phyloP scores from a whole-genome alignment of 92 coral and sea anemone species.

The Metridium senile region DNA sequence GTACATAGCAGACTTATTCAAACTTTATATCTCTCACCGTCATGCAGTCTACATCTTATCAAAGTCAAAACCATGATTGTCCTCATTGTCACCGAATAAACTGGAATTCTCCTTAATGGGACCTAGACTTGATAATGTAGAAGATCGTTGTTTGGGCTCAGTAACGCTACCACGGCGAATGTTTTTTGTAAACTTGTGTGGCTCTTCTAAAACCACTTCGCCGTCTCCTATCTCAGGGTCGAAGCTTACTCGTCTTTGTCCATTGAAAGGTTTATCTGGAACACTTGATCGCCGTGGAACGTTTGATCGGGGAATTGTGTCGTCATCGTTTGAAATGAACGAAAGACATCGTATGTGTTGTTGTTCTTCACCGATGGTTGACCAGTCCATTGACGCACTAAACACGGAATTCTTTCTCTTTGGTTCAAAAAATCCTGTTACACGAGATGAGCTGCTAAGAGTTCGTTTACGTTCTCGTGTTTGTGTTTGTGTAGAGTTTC shows the following conservation, averaged over 20 bases:
- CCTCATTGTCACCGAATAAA: constrained; percentile 4
- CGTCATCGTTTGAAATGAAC: constrained; percentile 23
- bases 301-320: not conserved
- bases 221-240: constrained; percentile 32
- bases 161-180: not conserved
- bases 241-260: constrained; percentile 54
- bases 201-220: not conserved
- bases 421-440: not conserved
- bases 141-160: not conserved
- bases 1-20: too few relatives aligned
- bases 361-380: not conserved
- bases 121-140: constrained; percentile 9
- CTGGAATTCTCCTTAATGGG: constrained; percentile 17
- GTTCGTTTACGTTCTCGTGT: constrained; percentile 11
- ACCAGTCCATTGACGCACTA: constrained; percentile 13
- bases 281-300: not conserved
- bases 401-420: constrained; percentile 15
- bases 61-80: constrained; percentile 15
- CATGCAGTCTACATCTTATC: too few relatives aligned
- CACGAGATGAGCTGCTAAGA: not conserved
- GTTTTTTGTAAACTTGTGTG: not conserved
- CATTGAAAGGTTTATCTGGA: constrained; percentile 16
- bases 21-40: too few relatives aligned
- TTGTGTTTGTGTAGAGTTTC: constrained; percentile 29
- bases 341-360: constrained; percentile 29